Conservation (phyloP, 1,140 invertebrate species). For the Drosophila guanche region DNA sequence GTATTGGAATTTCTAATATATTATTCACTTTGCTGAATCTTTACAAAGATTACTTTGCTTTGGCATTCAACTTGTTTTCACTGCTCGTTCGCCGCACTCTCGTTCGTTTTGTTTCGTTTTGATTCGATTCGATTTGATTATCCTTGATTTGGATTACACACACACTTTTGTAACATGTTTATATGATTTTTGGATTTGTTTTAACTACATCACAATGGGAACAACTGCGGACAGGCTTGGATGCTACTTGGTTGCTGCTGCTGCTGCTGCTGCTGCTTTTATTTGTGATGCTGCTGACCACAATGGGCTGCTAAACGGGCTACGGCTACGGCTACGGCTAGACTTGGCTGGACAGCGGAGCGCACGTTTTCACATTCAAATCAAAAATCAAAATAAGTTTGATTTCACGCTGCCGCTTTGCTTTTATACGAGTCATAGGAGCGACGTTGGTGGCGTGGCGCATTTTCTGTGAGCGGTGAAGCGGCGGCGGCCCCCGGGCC, state of each 20-base stretch:
- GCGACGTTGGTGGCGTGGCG: constrained; percentile 36
- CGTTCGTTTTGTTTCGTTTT: constrained; percentile 6
- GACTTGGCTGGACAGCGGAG: constrained; percentile 55
- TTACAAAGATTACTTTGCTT: constrained; percentile 26
- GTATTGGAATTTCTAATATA: constrained; percentile 8
- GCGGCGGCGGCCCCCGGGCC: constrained; percentile 16
- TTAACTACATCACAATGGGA: constrained; percentile 40
- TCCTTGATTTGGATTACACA: constrained; percentile 14
- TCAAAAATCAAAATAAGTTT: constrained; percentile 83
- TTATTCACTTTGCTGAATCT: constrained; percentile 42
- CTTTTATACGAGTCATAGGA: constrained; percentile 71
- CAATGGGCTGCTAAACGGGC: not conserved
- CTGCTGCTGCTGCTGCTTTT: constrained; percentile 7
- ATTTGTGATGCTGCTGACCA: not conserved
- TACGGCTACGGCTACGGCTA: constrained; percentile 19
- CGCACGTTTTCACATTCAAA: constrained; percentile 76
- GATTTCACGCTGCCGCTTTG: constrained; percentile 78
- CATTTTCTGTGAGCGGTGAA: constrained; percentile 48
- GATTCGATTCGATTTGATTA: not conserved
- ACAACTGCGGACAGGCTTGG: not conserved
- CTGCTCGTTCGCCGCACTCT: constrained; percentile 31
- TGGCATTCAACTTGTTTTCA: constrained; percentile 22
- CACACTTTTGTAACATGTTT: constrained; percentile 30
- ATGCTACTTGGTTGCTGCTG: constrained; percentile 27
- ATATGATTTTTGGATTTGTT: constrained; percentile 3